phyloP scores from a whole-genome alignment of 2,113 vertebrate species.

The Mungos mungo region DNA sequence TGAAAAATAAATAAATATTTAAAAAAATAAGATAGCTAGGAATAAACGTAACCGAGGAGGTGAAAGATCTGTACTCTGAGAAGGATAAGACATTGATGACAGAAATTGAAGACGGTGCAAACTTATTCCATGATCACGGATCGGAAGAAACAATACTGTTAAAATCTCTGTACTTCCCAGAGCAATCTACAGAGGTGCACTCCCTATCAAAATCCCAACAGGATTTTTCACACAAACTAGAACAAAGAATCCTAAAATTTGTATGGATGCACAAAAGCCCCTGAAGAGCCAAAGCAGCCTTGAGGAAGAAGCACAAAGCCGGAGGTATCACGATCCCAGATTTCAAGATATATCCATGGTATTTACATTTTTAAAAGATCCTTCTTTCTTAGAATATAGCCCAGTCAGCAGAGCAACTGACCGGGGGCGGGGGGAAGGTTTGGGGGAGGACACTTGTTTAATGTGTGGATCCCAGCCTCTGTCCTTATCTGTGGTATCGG shows the following conservation, averaged over 20 bases:
- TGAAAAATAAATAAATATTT: too few species aligned
- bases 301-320: neutral
- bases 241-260: neutral
- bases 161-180: neutral
- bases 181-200: neutral
- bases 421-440: too few species aligned
- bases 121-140: neutral
- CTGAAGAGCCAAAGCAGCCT: neutral
- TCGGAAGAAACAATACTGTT: neutral
- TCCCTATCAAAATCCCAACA: neutral
- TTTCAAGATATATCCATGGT: neutral
- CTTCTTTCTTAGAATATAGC: neutral
- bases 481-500: too few species aligned
- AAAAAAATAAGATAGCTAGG: neutral
- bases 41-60: neutral
- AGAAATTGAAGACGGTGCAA: neutral
- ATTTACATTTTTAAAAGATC: neutral
- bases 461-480: neutral
- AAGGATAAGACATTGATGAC: neutral
- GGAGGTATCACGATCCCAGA: neutral
- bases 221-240: neutral
- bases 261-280: neutral
- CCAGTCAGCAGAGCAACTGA: neutral
- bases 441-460: fast-evolving
- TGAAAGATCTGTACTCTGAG: neutral